Evolutionary conservation across 1,140 invertebrate genomes (phyloP).

Genomic region (Philotrypesis tridentata): DNA sequence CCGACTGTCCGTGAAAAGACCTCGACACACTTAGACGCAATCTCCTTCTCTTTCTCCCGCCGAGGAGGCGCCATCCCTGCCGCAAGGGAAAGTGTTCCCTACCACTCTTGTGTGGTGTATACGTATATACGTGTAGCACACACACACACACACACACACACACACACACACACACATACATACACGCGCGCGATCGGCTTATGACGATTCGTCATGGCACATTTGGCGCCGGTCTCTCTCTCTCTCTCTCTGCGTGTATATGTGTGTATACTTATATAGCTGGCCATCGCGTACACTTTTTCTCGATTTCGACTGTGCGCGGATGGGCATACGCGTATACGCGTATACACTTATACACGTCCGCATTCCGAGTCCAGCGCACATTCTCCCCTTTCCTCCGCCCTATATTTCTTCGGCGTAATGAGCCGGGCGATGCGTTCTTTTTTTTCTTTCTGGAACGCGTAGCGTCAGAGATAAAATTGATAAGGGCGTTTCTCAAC

Average conservation of each 20-base stretch:
- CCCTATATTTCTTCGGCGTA: conserved; percentile 9
- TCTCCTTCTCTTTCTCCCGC: conserved; percentile 51
- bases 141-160: not conserved
- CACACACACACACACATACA: not conserved
- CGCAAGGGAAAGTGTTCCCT: conserved; percentile 71
- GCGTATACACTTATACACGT: not conserved
- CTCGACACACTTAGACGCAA: conserved; percentile 71
- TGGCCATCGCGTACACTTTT: not conserved
- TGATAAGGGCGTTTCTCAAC: conserved; percentile 21
- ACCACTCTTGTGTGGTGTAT: conserved; percentile 53
- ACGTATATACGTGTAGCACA: too few relatives aligned
- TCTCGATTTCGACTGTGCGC: not conserved
- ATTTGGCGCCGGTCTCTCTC: conserved; percentile 21
- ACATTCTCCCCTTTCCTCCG: conserved; percentile 10
- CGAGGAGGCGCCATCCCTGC: conserved; percentile 63
- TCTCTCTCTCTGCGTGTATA: too few relatives aligned
- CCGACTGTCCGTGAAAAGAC: conserved; percentile 73
- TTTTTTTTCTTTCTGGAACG: not conserved
- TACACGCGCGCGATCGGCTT: not conserved
- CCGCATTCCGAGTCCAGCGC: conserved; percentile 30
- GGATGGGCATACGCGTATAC: not conserved
- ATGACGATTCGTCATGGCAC: conserved; percentile 54
- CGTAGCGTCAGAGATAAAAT: not conserved
- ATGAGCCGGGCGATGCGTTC: not conserved
- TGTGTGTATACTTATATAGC: not conserved